These are phyloP conservation scores for Copidosoma aretas DNA, from an alignment of 2,888 invertebrate genomes.

Conservation along the genomic window DNA sequence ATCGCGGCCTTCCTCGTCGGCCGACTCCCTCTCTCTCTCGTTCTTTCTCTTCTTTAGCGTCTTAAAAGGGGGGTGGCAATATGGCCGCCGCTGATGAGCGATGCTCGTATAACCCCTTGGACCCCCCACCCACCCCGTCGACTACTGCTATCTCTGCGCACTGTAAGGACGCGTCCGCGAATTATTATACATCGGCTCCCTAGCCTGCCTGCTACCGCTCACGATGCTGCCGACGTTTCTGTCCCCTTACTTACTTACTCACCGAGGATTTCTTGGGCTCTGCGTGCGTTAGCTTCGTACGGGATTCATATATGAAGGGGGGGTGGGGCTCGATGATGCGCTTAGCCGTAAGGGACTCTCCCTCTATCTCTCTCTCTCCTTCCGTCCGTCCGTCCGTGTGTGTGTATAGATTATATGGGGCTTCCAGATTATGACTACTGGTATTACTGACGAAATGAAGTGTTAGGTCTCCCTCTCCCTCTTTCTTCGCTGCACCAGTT, in stretches of 20 bases:
- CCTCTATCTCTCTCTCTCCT: too few species aligned
- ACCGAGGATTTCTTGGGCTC: background rate
- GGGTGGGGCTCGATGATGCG: constrained; percentile 6
- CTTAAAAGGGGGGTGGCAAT: constrained; percentile 53
- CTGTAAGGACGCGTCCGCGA: constrained; percentile 1
- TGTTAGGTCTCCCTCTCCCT: background rate
- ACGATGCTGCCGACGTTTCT: background rate
- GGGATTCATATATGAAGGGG: background rate
- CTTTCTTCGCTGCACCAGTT: too few species aligned
- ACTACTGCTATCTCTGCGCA: too few species aligned
- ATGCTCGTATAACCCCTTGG: constrained; percentile 60
- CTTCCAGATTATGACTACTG: background rate
- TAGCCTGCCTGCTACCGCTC: too few species aligned
- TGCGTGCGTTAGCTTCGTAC: background rate
- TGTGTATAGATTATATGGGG: background rate
- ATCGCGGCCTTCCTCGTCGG: too few species aligned
- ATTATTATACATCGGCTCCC: background rate
- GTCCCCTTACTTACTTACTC: background rate
- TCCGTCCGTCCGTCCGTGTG: too few species aligned
- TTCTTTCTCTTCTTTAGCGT: constrained; percentile 42
- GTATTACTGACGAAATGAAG: background rate
- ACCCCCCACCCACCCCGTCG: constrained; percentile 46
- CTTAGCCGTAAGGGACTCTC: constrained; percentile 6
- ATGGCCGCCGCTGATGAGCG: constrained; percentile 62
- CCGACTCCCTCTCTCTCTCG: constrained; percentile 27